Evolutionary conservation across 2,888 invertebrate genomes (phyloP).

Genomic region (Phortica magna): DNA sequence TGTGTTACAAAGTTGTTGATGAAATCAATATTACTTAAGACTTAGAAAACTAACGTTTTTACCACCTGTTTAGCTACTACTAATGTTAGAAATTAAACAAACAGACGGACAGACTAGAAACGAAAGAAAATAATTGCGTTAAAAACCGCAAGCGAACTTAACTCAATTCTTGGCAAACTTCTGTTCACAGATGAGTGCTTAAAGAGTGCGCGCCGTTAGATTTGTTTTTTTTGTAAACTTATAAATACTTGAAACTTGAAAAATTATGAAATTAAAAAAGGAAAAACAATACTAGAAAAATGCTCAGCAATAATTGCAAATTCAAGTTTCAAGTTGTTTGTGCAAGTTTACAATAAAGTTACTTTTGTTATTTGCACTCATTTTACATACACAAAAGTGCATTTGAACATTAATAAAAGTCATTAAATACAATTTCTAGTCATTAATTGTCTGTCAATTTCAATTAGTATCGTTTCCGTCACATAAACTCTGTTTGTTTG

Average conservation of each 20-base stretch:
- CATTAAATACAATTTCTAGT: background rate
- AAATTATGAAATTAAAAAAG: too few species aligned
- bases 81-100: too few species aligned
- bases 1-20: too few species aligned
- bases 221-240: background rate
- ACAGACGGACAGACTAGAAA: too few species aligned
- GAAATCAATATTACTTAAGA: too few species aligned
- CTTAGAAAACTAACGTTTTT: too few species aligned
- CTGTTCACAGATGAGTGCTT: constrained; percentile 19
- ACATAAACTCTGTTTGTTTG: background rate
- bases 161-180: background rate
- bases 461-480: background rate
- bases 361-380: background rate
- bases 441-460: background rate
- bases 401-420: background rate
- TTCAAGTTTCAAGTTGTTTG: background rate
- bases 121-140: too few species aligned
- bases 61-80: too few species aligned
- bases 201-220: constrained; percentile 21
- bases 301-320: too few species aligned
- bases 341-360: background rate
- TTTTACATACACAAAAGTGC: background rate
- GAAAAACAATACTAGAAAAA: too few species aligned
- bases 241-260: too few species aligned
- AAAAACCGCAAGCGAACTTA: constrained; percentile 18